A percentile compares a stretch with the other conserved stretches of the same genome.
Evolutionary conservation across 2,888 invertebrate genomes (phyloP).

Genomic region (Amiota communis): DNA sequence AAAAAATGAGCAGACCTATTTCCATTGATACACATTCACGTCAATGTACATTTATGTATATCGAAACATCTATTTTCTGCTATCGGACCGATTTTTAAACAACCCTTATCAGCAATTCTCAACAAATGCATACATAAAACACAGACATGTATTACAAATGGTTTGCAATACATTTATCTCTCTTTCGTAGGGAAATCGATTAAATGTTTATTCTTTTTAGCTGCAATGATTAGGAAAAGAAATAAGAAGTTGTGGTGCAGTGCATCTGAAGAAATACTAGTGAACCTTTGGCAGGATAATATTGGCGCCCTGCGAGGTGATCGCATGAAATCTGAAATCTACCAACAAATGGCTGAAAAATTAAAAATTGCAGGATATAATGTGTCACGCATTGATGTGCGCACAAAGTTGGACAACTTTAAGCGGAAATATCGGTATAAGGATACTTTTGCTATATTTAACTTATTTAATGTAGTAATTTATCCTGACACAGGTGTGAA

Average conservation of each 20-base stretch:
- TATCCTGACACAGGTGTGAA: too few relatives aligned
- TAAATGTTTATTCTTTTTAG: too few relatives aligned
- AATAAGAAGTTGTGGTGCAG: background rate
- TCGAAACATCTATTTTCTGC: too few relatives aligned
- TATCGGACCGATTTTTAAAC: too few relatives aligned
- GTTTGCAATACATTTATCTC: background rate
- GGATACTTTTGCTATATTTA: too few relatives aligned
- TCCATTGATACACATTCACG: too few relatives aligned
- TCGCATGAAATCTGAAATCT: background rate
- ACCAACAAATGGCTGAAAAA: background rate
- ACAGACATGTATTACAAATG: background rate
- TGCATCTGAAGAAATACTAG: background rate
- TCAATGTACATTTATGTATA: too few relatives aligned
- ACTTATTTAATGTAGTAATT: too few relatives aligned
- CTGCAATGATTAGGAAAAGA: background rate
- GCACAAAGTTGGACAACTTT: background rate
- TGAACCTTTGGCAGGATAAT: background rate
- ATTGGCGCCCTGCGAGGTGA: background rate
- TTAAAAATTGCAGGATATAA: background rate
- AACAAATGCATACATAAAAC: too few relatives aligned
- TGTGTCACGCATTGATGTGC: background rate
- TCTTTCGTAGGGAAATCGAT: background rate
- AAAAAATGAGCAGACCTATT: too few relatives aligned
- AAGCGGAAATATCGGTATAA: background rate
- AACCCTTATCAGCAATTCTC: too few relatives aligned